These are phyloP conservation scores for Drosophila novamexicana DNA, from an alignment of 1,140 invertebrate species.

Conservation along the genomic window DNA sequence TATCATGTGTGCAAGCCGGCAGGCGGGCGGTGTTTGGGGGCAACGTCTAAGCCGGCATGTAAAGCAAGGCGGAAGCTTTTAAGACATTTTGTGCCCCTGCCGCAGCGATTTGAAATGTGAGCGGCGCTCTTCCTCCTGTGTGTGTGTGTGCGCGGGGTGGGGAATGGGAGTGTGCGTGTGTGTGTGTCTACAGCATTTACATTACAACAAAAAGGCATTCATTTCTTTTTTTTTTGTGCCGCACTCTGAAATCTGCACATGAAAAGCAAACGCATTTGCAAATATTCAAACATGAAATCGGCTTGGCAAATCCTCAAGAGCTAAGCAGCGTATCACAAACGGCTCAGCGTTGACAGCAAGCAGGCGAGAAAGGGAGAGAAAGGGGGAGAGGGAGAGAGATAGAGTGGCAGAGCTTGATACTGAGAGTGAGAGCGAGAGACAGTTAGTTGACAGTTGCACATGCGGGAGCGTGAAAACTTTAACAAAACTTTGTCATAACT, in stretches of 20 bases:
- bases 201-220: conserved; percentile 60
- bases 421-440: conserved; percentile 13
- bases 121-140: conserved; percentile 15
- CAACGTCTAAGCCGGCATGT: conserved; percentile 42
- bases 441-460: conserved; percentile 61
- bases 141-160: not conserved
- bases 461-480: conserved; percentile 56
- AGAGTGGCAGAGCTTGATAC: too few relatives aligned
- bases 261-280: conserved; percentile 66
- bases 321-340: conserved; percentile 74
- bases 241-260: conserved; percentile 51
- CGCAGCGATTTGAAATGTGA: conserved; percentile 53
- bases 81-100: conserved; percentile 51
- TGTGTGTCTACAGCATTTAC: conserved; percentile 20
- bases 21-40: not conserved
- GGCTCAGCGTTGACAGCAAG: conserved; percentile 47
- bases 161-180: conserved; percentile 13
- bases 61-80: conserved; percentile 68
- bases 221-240: not conserved
- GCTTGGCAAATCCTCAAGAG: conserved; percentile 75
- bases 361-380: not conserved
- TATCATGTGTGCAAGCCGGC: conserved; percentile 57
- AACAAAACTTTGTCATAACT: conserved; percentile 76
- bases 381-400: not conserved
- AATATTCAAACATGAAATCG: conserved; percentile 73